Conservation (phyloP, 2,888 invertebrate species). For the Drosophila ustulata region DNA sequence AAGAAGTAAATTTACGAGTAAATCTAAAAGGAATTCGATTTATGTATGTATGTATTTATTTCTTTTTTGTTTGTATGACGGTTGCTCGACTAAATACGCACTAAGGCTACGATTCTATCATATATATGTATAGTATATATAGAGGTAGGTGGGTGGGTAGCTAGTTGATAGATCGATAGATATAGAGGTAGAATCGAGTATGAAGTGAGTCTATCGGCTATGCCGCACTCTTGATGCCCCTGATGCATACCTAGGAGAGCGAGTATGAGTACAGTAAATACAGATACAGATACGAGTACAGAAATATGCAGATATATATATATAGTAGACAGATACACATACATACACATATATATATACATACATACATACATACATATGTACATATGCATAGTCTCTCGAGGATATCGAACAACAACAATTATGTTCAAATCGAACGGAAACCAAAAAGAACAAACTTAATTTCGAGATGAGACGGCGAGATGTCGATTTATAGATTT, state of each 20-base stretch:
- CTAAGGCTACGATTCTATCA: conserved; percentile 33
- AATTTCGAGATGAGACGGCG: conserved; percentile 29
- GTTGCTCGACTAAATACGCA: conserved; percentile 43
- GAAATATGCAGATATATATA: conserved; percentile 15
- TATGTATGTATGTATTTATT: conserved; percentile 1
- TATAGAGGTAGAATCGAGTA: conserved; percentile 33
- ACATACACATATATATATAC: conserved; percentile 18
- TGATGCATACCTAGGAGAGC: conserved; percentile 33
- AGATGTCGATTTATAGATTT: conserved; percentile 14
- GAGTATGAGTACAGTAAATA: conserved; percentile 12
- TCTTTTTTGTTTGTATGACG: conserved; percentile 10
- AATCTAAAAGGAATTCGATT: conserved; percentile 22
- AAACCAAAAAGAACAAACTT: conserved; percentile 49
- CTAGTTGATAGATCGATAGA: conserved; percentile 8
- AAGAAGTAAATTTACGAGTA: conserved; percentile 23
- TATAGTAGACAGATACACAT: conserved; percentile 16
- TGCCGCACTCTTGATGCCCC: conserved; percentile 55
- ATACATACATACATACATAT: conserved; percentile 37
- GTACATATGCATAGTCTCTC: conserved; percentile 45
- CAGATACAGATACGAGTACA: conserved; percentile 12
- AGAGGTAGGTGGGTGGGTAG: neutral
- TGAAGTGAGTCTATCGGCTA: conserved; percentile 39
- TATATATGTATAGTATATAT: conserved; percentile 9
- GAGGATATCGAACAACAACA: conserved; percentile 61
- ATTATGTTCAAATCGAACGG: conserved; percentile 70